Conservation (phyloP, 2,113 vertebrate genomes). For the Mormyrus lacerda region DNA sequence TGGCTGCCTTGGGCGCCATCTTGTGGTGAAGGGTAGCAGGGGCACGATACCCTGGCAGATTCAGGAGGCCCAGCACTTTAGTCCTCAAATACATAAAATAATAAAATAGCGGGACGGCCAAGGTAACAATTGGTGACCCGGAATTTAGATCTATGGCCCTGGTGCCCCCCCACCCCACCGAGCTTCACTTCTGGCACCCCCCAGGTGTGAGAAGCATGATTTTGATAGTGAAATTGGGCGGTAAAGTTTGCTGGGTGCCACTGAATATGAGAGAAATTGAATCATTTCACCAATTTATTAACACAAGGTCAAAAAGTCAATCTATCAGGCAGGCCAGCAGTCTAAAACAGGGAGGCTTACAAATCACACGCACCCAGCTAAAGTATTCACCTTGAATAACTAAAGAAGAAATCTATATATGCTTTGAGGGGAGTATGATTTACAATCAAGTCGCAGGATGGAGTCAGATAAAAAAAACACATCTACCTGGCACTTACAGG, state of each 20-base stretch:
- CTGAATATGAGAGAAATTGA: not conserved
- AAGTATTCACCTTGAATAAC: not conserved
- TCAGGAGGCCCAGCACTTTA: not conserved
- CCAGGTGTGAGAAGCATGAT: not conserved
- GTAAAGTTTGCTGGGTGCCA: not conserved
- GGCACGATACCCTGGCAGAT: not conserved
- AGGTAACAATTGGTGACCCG: not conserved
- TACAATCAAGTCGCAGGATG: not conserved
- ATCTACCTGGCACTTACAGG: not conserved
- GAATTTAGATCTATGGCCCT: not conserved
- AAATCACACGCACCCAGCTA: not conserved
- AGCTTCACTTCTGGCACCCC: not conserved
- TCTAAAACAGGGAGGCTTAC: not conserved
- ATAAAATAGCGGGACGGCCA: not conserved
- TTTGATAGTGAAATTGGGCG: not conserved
- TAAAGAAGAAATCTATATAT: not conserved
- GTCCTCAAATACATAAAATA: not conserved
- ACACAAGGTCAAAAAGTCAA: not conserved
- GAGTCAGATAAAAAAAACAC: not conserved
- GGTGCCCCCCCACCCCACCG: not conserved
- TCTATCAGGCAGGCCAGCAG: not conserved
- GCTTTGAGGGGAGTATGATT: not conserved
- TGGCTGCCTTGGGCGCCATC: not conserved
- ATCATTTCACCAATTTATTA: not conserved
- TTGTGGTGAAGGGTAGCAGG: not conserved